Percentiles rank a stretch among this genome's conserved stretches.
phyloP scores from a whole-genome alignment of 2,797 vertebrate genomes.

The Vireo griseus region DNA sequence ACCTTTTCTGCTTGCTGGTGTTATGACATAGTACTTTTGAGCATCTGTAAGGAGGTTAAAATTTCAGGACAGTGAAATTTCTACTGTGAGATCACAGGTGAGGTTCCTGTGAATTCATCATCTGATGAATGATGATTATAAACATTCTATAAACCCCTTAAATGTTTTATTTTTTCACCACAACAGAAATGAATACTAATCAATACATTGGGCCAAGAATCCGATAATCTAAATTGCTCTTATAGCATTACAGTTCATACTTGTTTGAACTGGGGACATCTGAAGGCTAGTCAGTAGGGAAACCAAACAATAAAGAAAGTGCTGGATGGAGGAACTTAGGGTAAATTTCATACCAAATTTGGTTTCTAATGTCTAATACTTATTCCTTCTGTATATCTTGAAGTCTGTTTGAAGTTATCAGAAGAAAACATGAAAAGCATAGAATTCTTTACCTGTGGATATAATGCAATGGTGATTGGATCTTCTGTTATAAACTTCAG shows the following conservation, averaged over 20 bases:
- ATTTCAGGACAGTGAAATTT: background rate
- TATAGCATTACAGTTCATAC: background rate
- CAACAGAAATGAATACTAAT: background rate
- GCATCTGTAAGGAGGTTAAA: background rate
- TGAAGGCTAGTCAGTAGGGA: background rate
- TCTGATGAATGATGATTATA: background rate
- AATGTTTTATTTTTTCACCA: background rate
- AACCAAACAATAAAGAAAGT: background rate
- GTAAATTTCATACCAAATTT: background rate
- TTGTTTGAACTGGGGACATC: background rate
- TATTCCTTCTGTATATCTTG: background rate
- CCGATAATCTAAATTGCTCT: background rate
- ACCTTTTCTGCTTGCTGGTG: background rate
- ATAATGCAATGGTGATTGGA: background rate
- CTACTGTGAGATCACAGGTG: background rate
- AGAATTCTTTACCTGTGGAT: background rate
- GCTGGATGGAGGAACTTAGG: background rate
- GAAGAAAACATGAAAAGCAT: background rate
- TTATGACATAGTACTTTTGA: background rate
- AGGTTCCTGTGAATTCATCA: background rate
- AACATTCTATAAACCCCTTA: background rate
- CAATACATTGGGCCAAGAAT: background rate
- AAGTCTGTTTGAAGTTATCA: background rate
- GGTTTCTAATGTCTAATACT: background rate
- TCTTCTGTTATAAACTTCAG: background rate